Evolutionary conservation across 23 tunicate species (phyloP).

Genomic region (Corella eumyota): DNA sequence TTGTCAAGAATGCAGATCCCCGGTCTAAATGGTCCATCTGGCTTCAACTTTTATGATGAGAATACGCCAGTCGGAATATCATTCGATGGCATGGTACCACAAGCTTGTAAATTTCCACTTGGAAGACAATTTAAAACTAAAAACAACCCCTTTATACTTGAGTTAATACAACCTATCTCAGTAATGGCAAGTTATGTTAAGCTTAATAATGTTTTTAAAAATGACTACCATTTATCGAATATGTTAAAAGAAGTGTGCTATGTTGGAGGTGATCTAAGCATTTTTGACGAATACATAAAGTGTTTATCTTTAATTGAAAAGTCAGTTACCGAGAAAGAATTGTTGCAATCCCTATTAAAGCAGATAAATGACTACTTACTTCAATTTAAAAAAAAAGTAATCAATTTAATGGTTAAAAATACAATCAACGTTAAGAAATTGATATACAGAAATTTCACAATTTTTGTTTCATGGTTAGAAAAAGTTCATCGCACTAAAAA

Average conservation of each 20-base stretch:
- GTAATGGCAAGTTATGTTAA: constrained; percentile 19
- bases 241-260: constrained; percentile 23
- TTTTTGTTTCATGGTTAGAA: constrained; percentile 44
- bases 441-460: constrained; percentile 37
- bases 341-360: no score
- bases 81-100: constrained; percentile 45
- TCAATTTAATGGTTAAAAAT: constrained; percentile 11
- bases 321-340: no score
- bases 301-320: no score
- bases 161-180: constrained; percentile 23
- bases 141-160: constrained; percentile 8
- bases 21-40: not conserved
- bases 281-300: constrained; percentile 6
- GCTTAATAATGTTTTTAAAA: constrained; percentile 11
- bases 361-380: no score
- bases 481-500: constrained; percentile 11
- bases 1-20: constrained; percentile 17
- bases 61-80: constrained; percentile 27
- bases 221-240: constrained; percentile 31
- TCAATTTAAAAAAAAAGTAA: no score
- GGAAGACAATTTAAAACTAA: constrained; percentile 21
- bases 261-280: constrained; percentile 22
- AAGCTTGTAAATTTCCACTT: constrained; percentile 31
- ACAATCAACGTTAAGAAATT: constrained; percentile 34
- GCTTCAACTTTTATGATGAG: constrained; percentile 22